phyloP scores from a whole-genome alignment of 2,797 vertebrate species.

The Tangara arthus region DNA sequence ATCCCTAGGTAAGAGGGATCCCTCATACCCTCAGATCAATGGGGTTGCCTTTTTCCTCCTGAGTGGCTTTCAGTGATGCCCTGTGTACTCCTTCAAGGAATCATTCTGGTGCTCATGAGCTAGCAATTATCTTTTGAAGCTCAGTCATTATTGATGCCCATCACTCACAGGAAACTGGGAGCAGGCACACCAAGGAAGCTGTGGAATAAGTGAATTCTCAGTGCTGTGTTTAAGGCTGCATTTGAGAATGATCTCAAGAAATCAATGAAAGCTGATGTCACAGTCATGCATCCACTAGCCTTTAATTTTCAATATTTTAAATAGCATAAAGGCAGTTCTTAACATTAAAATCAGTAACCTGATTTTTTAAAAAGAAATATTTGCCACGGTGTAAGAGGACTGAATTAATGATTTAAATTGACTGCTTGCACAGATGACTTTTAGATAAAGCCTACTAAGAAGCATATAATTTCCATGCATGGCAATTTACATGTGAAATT shows the following conservation, averaged over 20 bases:
- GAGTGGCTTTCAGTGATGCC: neutral
- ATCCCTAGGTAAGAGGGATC: neutral
- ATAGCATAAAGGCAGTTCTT: neutral
- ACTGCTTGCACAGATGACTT: slow-evolving; percentile 38
- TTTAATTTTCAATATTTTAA: slow-evolving; percentile 13
- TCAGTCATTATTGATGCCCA: neutral
- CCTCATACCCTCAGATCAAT: neutral
- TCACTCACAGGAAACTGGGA: neutral
- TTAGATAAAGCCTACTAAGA: slow-evolving; percentile 20
- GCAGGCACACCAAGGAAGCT: neutral
- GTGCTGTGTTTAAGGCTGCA: neutral
- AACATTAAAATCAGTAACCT: neutral
- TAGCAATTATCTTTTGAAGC: neutral
- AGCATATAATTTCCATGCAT: slow-evolving; percentile 52
- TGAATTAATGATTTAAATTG: slow-evolving; percentile 21
- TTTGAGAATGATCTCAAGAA: neutral
- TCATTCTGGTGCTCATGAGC: neutral
- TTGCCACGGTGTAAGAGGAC: neutral
- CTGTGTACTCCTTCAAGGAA: neutral
- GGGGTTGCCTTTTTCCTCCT: neutral
- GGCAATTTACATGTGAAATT: slow-evolving; percentile 65
- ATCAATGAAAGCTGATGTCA: neutral
- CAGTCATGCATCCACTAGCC: neutral
- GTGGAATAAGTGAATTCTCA: neutral
- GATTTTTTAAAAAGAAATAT: neutral